phyloP scores from a whole-genome alignment of 2,797 vertebrate species.

The Otolemur crassicaudatus region DNA sequence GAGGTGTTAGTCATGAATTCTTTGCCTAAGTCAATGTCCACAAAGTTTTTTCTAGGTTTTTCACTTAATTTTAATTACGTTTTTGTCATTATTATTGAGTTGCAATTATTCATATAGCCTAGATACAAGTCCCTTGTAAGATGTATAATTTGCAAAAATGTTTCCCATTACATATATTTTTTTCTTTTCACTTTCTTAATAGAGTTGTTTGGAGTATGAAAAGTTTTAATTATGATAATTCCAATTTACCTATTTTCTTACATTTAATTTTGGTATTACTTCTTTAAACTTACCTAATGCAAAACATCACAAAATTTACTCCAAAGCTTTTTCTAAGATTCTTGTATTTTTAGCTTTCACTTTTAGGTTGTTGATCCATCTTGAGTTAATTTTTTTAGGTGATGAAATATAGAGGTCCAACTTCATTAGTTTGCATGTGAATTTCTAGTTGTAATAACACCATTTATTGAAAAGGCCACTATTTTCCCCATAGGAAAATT shows the following conservation, averaged over 20 bases:
- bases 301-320: background rate
- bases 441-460: background rate
- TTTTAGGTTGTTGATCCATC: background rate
- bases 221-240: background rate
- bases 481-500: background rate
- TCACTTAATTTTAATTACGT: background rate
- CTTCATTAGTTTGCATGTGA: background rate
- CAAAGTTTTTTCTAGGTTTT: background rate
- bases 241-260: background rate
- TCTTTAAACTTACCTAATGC: background rate
- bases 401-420: background rate
- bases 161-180: background rate
- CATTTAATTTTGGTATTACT: background rate
- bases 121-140: background rate
- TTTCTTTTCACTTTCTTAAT: background rate
- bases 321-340: background rate
- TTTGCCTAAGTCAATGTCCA: no score
- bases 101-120: background rate
- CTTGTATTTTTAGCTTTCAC: background rate
- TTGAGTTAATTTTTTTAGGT: background rate
- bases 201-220: background rate
- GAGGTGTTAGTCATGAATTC: no score
- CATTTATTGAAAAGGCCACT: background rate
- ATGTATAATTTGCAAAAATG: background rate
- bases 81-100: background rate